Evolutionary conservation across 2,888 invertebrate species (phyloP).

Genomic region (Melieria omissa): DNA sequence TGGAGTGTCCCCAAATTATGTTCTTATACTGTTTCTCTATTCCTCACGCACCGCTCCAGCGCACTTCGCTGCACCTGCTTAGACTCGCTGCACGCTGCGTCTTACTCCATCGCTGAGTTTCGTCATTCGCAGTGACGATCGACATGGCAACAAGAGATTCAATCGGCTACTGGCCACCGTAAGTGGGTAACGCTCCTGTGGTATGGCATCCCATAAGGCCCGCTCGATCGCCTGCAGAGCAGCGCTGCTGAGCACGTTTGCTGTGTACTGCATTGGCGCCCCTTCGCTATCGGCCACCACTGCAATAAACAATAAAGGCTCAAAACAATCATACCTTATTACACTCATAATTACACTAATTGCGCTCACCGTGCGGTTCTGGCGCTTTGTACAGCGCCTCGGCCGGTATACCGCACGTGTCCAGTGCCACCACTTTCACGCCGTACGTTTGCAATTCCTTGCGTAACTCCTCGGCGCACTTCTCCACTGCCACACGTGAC

Average conservation of each 20-base stretch:
- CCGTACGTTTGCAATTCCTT: constrained; percentile 76
- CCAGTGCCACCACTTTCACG: constrained; percentile 79
- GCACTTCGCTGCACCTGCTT: neutral
- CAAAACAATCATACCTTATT: constrained; percentile 5
- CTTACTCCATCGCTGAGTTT: constrained; percentile 38
- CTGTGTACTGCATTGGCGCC: constrained; percentile 75
- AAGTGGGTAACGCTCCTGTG: constrained; percentile 68
- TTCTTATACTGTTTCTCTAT: neutral
- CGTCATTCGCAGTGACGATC: constrained; percentile 63
- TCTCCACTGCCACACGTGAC: constrained; percentile 81
- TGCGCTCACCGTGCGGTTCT: constrained; percentile 65
- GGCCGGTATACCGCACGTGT: constrained; percentile 76
- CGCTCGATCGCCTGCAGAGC: constrained; percentile 74
- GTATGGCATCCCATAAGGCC: constrained; percentile 71
- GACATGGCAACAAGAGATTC: constrained; percentile 66
- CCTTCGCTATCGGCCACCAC: constrained; percentile 68
- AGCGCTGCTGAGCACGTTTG: constrained; percentile 72
- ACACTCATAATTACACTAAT: neutral
- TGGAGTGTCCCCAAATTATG: constrained; percentile 38
- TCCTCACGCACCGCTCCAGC: neutral
- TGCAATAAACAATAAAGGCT: constrained; percentile 25
- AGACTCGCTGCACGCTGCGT: constrained; percentile 52
- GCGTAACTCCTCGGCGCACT: constrained; percentile 79
- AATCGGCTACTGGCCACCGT: constrained; percentile 63
- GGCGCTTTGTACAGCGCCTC: constrained; percentile 76